Percentiles rank a stretch among this genome's conserved stretches.
These are phyloP conservation scores for Protobothrops mucrosquamatus DNA, from an alignment of 2,113 vertebrate species.

Conservation along the genomic window DNA sequence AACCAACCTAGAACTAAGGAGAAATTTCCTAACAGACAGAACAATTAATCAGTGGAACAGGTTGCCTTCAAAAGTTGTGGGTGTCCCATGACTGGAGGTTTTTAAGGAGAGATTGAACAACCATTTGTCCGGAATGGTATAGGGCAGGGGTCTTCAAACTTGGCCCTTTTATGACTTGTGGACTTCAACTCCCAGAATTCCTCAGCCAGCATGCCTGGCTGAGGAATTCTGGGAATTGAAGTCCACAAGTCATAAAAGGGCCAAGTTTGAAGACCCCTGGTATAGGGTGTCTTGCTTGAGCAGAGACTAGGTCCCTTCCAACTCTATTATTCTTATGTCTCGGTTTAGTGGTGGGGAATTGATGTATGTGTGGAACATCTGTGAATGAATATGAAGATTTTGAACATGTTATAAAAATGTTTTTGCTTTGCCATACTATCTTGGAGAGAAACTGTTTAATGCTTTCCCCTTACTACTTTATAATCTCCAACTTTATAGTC, in stretches of 20 bases:
- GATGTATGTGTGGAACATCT: background rate
- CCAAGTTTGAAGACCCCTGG: background rate
- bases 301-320: background rate
- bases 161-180: too few relatives aligned
- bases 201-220: too few relatives aligned
- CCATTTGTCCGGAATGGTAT: background rate
- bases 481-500: background rate
- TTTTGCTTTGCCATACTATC: background rate
- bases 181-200: too few relatives aligned
- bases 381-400: background rate
- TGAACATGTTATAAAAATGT: background rate
- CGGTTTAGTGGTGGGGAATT: background rate
- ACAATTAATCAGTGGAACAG: background rate
- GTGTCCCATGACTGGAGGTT: background rate
- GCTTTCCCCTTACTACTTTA: background rate
- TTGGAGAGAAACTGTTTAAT: background rate
- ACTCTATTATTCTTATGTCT: background rate
- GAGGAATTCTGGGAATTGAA: too few relatives aligned
- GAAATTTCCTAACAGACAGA: background rate
- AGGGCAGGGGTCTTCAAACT: too few relatives aligned
- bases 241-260: too few relatives aligned
- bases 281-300: background rate
- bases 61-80: background rate
- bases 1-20: background rate
- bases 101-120: background rate